Percentiles rank a stretch among this genome's conserved stretches.
phyloP scores from a whole-genome alignment of 2,888 invertebrate species.

The Drosophila nr. perissopoda region DNA sequence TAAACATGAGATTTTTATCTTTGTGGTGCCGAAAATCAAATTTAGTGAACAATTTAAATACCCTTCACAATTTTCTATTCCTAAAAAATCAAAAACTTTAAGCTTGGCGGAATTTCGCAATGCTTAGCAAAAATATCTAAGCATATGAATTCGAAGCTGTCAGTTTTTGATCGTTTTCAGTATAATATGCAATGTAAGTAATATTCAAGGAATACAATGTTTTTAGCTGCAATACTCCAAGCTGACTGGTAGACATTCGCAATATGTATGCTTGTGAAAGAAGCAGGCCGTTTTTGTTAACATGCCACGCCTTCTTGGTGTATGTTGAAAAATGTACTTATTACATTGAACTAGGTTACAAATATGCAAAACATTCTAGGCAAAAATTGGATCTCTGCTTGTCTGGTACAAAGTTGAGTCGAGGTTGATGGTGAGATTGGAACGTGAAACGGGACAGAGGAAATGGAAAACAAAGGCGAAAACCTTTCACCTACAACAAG shows the following conservation, averaged over 20 bases:
- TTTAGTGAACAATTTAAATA: not conserved
- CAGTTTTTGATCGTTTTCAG: not conserved
- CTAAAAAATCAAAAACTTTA: not conserved
- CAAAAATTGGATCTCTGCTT: constrained; percentile 48
- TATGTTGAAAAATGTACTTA: constrained; percentile 52
- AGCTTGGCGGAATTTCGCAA: not conserved
- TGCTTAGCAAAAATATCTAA: not conserved
- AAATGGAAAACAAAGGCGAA: constrained; percentile 37
- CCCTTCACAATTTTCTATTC: not conserved
- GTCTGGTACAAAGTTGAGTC: constrained; percentile 24
- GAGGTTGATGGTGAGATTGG: not conserved
- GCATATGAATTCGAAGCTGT: not conserved
- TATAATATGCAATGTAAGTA: not conserved
- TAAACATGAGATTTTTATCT: not conserved
- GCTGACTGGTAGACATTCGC: constrained; percentile 22
- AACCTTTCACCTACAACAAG: constrained; percentile 65
- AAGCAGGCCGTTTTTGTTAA: constrained; percentile 15
- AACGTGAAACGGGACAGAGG: constrained; percentile 4
- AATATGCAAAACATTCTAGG: constrained; percentile 75
- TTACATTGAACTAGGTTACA: constrained; percentile 57
- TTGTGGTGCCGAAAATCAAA: not conserved
- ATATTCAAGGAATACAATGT: not conserved
- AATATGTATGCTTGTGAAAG: constrained; percentile 8
- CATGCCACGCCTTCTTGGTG: constrained; percentile 53
- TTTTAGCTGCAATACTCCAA: not conserved